A percentile compares a stretch with the other conserved stretches of the same genome.
Evolutionary conservation across 2,113 vertebrate genomes (phyloP).

Genomic region (Pyrgilauda ruficollis): DNA sequence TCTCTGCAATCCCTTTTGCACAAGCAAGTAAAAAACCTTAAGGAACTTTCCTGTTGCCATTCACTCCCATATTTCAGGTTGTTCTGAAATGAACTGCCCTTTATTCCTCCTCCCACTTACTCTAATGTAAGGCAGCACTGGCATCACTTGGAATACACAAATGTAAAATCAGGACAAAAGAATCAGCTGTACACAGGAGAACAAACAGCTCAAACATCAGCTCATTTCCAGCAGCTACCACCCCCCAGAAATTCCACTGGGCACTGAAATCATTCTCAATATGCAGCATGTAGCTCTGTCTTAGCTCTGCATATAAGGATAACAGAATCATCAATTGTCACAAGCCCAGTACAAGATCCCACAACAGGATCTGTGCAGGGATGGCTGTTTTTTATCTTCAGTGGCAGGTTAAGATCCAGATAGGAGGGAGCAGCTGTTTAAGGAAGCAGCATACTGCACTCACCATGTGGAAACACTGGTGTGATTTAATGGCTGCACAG

Average conservation of each 20-base stretch:
- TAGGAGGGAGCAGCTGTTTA: not conserved
- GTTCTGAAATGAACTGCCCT: not conserved
- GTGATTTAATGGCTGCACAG: not conserved
- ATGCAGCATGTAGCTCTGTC: accelerated
- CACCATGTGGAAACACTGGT: not conserved
- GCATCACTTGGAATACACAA: not conserved
- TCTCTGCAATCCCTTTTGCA: not conserved
- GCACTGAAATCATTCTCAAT: not conserved
- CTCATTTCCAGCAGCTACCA: not conserved
- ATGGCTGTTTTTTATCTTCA: not conserved
- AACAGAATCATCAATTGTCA: not conserved
- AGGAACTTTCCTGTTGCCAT: not conserved
- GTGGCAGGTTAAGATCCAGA: not conserved
- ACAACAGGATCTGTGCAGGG: not conserved
- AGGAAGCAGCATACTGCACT: not conserved
- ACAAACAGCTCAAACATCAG: not conserved
- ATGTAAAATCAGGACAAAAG: not conserved
- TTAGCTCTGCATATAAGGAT: not conserved
- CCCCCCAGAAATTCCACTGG: not conserved
- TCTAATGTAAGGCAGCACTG: not conserved
- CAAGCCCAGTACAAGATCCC: accelerated
- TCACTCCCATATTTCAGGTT: not conserved
- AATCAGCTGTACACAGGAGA: not conserved
- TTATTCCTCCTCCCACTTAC: not conserved
- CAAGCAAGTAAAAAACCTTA: accelerated